Conservation (phyloP, 1,140 invertebrate genomes). For the Pygmarrhopalites habei region DNA sequence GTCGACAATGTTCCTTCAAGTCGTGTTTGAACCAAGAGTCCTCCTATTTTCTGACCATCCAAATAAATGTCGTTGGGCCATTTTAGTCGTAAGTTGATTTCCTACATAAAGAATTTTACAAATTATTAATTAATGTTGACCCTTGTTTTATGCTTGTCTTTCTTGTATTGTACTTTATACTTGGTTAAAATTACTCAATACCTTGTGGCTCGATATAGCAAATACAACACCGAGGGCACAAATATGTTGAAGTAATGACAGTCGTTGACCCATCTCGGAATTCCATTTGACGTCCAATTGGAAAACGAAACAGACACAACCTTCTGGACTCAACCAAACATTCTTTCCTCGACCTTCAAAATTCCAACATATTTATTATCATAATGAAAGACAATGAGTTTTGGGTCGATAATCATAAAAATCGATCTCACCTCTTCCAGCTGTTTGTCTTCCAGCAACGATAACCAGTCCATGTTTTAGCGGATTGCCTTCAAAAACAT, state of each 20-base stretch:
- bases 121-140: background rate
- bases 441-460: conserved; percentile 67
- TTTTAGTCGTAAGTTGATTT: conserved; percentile 66
- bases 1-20: conserved; percentile 52
- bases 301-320: conserved; percentile 83
- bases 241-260: conserved; percentile 80
- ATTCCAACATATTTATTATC: no score
- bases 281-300: conserved; percentile 64
- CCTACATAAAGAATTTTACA: conserved; percentile 43
- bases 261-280: conserved; percentile 58
- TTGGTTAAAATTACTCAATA: conserved; percentile 41
- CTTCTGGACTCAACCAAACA: conserved; percentile 80
- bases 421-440: conserved; percentile 54
- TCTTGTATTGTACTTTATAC: no score
- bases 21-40: conserved; percentile 66
- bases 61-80: conserved; percentile 97
- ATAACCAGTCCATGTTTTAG: conserved; percentile 65
- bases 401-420: no score
- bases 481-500: conserved; percentile 54
- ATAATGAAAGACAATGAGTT: no score
- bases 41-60: conserved; percentile 74
- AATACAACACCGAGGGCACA: conserved; percentile 70
- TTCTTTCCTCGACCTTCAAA: conserved; percentile 65
- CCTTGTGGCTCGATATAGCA: conserved; percentile 65
- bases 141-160: background rate